Evolutionary conservation across 2,113 vertebrate species (phyloP).

Genomic region (Entelurus aequoreus): DNA sequence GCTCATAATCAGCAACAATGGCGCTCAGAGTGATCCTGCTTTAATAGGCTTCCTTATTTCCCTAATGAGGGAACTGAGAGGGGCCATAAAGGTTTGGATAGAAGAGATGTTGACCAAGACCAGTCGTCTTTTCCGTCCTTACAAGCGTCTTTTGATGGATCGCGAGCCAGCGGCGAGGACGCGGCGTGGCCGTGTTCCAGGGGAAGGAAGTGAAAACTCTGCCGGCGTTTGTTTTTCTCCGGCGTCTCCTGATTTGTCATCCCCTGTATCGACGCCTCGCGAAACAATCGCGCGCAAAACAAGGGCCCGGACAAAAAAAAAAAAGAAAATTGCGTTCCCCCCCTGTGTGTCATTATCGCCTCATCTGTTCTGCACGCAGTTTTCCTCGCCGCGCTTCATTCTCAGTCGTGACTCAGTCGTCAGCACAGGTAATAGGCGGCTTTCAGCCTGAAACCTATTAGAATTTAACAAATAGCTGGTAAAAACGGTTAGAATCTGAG

Average conservation of each 20-base stretch:
- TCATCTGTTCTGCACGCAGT: slow-evolving; percentile 30
- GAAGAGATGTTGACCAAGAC: slow-evolving; percentile 31
- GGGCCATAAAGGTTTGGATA: slow-evolving; percentile 35
- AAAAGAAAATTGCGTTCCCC: slow-evolving; percentile 34
- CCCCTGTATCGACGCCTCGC: slow-evolving; percentile 1
- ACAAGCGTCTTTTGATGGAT: slow-evolving; percentile 24
- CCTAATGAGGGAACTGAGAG: slow-evolving; percentile 35
- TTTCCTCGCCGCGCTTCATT: slow-evolving; percentile 49
- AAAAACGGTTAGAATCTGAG: slow-evolving; percentile 5
- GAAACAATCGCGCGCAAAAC: not conserved
- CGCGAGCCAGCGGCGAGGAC: slow-evolving; percentile 21
- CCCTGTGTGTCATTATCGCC: slow-evolving; percentile 42
- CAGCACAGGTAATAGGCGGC: slow-evolving; percentile 32
- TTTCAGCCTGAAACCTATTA: slow-evolving; percentile 33
- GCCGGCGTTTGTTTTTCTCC: not conserved
- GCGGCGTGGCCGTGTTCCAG: slow-evolving; percentile 15
- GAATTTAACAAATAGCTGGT: slow-evolving; percentile 29
- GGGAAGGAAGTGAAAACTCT: slow-evolving; percentile 31
- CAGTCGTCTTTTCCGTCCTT: slow-evolving; percentile 19
- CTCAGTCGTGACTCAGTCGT: slow-evolving; percentile 32
- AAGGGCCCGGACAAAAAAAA: not conserved
- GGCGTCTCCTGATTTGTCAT: slow-evolving; percentile 7
- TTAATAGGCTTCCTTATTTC: slow-evolving; percentile 43
- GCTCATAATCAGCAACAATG: slow-evolving; percentile 47
- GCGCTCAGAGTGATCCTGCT: slow-evolving; percentile 42